Percentiles rank a stretch among this genome's conserved stretches.
phyloP scores from a whole-genome alignment of 2,113 vertebrate species.

The Crotalus viridis region DNA sequence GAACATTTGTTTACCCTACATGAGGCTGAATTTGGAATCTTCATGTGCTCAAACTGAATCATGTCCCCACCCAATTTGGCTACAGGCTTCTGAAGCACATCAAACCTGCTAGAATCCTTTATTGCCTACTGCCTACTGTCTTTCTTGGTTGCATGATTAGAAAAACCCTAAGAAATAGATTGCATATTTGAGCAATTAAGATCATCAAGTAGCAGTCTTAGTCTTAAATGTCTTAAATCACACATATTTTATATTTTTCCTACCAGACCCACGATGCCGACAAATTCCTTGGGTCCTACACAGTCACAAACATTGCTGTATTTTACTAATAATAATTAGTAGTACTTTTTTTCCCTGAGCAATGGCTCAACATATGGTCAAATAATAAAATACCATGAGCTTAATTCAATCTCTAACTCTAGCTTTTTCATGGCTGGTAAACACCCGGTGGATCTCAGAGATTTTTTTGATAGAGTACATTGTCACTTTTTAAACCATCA shows the following conservation, averaged over 20 bases:
- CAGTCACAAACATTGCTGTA: neutral
- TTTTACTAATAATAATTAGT: neutral
- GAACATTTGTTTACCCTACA: neutral
- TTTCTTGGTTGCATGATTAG: neutral
- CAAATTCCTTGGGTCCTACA: neutral
- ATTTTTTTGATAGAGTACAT: constrained; percentile 29
- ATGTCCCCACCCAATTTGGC: neutral
- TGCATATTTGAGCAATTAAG: neutral
- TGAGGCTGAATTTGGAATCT: neutral
- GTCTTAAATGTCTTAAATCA: neutral
- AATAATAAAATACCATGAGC: neutral
- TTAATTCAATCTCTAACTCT: constrained; percentile 58
- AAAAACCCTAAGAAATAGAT: too few species aligned
- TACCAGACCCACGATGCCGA: neutral
- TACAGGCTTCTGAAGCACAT: neutral
- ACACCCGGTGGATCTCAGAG: constrained; percentile 41
- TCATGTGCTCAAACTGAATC: neutral
- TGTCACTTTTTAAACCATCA: constrained; percentile 2
- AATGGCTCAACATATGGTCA: constrained; percentile 3
- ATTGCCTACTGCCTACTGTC: neutral
- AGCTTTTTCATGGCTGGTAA: constrained; percentile 52
- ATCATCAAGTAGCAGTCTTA: neutral
- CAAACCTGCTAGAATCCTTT: neutral
- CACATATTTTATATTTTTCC: fast-evolving
- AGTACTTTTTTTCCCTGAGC: neutral